Base-by-base conservation (phyloP, 2,113 vertebrate genomes). In the Neodon shergylaensis region DNA sequence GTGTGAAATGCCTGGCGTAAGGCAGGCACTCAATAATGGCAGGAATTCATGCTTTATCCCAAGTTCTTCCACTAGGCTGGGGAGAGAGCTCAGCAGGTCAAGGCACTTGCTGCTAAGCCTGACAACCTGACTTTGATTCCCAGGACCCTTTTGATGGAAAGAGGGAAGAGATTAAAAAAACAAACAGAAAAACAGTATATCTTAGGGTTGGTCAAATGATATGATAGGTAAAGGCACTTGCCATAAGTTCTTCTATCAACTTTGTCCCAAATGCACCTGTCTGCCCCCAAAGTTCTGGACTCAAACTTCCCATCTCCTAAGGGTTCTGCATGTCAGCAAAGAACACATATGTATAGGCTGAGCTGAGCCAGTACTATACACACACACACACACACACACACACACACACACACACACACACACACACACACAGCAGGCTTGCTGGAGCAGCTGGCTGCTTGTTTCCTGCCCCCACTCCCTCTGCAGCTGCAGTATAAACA, bases 401-500 rank as follows among this genome's bases (percentile, higher is more conserved):
- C 39, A 63, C 61, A 22, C 79, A n/a, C 36, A 65, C 78, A 81
- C 49, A 81, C 74, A n/a, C 39, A 63, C 0, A 22, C 9, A 24
- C 73, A 78, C 61, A 22, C 79, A 33, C 47, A 7, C 6, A 0
- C 3, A 13, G 7, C 31, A 77, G 31, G 73, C 88, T 89, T 63
- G 39, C 68, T 68, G 17, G 61, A 54, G n/a, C 78, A 84, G 92
- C 68, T 10, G 3, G 86, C 74, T 36, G 54, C 87, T 54, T 9
- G 5, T 92, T 96, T 97, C 95, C 97, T 94, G 85, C 68, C 94
- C 76, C 79, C 9, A 5, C 84, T 1, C 78, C 89, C 52, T 19
- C 33, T 44, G 16, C n/a, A 95, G 89, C 92, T 85, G 86, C 85
- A 61, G 44, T 49, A 28, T 70, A 97, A 93, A 87, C 90, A 39